Evolutionary conservation across 2,113 vertebrate genomes (phyloP).

Genomic region (Thomomys bottae): DNA sequence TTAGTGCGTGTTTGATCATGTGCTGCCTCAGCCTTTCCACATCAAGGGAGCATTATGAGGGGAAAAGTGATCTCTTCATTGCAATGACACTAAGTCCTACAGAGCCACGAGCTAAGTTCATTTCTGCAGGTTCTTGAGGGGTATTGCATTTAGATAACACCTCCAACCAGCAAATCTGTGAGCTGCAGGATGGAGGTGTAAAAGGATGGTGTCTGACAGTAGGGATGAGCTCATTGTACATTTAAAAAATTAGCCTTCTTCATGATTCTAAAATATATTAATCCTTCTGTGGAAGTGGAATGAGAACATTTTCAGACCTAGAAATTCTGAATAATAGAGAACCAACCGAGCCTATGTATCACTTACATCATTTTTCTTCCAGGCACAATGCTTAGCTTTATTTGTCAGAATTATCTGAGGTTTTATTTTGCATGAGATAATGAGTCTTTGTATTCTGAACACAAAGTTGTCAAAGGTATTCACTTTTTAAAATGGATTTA

Average conservation of each 20-base stretch:
- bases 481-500: no score
- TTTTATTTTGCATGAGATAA: constrained; percentile 56
- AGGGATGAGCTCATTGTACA: constrained; percentile 29
- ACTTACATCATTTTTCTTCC: not conserved
- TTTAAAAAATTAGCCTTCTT: constrained; percentile 13
- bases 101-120: not conserved
- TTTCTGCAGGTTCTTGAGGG: constrained; percentile 6
- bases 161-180: not conserved
- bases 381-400: constrained; percentile 17
- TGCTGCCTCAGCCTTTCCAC: constrained; percentile 50
- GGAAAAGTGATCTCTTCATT: not conserved
- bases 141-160: constrained; percentile 18
- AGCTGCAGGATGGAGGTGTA: not conserved
- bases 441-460: not conserved
- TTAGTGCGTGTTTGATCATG: constrained; percentile 72
- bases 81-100: not conserved
- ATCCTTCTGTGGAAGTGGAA: not conserved
- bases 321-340: not conserved
- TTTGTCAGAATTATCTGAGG: constrained; percentile 17
- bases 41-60: constrained; percentile 41
- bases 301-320: not conserved
- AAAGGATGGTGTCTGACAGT: constrained; percentile 23
- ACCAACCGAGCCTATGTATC: not conserved
- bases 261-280: not conserved
- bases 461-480: not conserved